Conservation (phyloP, 2,113 vertebrate genomes). For the Pluvianellus socialis region DNA sequence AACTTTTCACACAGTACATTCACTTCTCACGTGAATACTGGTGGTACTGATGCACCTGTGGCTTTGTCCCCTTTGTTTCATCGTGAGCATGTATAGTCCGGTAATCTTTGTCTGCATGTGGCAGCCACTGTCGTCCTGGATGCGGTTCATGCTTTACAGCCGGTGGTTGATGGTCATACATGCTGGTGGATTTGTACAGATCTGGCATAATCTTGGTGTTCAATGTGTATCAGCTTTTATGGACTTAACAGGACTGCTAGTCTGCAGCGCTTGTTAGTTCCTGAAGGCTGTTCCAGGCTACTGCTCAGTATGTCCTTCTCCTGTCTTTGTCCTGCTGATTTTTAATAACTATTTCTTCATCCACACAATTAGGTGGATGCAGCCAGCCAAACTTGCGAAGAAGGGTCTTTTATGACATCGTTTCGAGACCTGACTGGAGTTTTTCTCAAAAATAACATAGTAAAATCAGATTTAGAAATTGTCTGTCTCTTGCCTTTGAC, state of each 20-base stretch:
- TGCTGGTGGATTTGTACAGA: not conserved
- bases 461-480: not conserved
- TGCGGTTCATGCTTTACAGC: not conserved
- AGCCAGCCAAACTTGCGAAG: not conserved
- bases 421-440: not conserved
- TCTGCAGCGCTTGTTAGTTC: not conserved
- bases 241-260: not conserved
- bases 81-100: not conserved
- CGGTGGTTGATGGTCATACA: rapidly evolving
- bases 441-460: not conserved
- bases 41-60: not conserved
- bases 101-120: not conserved
- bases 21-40: too few relatives aligned
- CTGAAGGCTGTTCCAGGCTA: not conserved
- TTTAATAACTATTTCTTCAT: not conserved
- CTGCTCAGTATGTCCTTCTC: not conserved
- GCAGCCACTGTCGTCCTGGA: not conserved
- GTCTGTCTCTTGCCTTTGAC: not conserved
- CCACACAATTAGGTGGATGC: not conserved
- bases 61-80: not conserved
- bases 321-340: not conserved
- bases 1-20: too few relatives aligned
- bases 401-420: not conserved
- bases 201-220: not conserved
- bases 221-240: not conserved